These are phyloP conservation scores for Macrocentrus cingulum DNA, from an alignment of 1,140 invertebrate species.

Conservation along the genomic window DNA sequence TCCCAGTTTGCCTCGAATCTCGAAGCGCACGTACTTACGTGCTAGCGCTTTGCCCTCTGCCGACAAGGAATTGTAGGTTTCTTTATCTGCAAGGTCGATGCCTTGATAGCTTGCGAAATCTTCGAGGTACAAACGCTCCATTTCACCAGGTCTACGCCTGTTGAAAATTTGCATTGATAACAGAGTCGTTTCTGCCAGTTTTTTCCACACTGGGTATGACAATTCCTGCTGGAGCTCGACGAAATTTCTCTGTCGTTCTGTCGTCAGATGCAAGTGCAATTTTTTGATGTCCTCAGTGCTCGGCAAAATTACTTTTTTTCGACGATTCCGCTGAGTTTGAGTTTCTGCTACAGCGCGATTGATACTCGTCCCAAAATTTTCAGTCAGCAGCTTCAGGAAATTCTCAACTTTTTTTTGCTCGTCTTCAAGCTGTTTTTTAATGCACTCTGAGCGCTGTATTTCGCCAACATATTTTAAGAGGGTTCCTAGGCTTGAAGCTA, in stretches of 20 bases:
- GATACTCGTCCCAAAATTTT: constrained; percentile 15
- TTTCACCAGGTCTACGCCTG: constrained; percentile 8
- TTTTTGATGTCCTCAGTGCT: constrained; percentile 21
- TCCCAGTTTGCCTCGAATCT: constrained; percentile 5
- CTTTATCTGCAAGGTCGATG: not conserved
- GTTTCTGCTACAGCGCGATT: constrained; percentile 20
- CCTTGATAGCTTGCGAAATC: not conserved
- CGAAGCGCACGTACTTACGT: too few relatives aligned
- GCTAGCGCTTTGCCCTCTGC: not conserved
- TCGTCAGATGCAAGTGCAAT: constrained; percentile 4
- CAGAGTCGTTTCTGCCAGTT: not conserved
- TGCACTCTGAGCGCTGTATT: constrained; percentile 6
- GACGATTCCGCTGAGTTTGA: constrained; percentile 8
- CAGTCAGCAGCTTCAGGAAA: constrained; percentile 21
- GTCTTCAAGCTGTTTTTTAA: constrained; percentile 17
- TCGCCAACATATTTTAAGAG: constrained; percentile 20
- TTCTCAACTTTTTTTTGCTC: constrained; percentile 19
- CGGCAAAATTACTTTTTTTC: constrained; percentile 22
- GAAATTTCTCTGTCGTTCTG: not conserved
- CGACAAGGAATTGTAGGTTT: not conserved
- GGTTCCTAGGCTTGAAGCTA: constrained; percentile 16
- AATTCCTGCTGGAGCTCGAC: not conserved
- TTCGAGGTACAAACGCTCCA: not conserved
- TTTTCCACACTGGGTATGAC: not conserved
- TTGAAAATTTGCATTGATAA: constrained; percentile 10